phyloP scores from a whole-genome alignment of 2,888 invertebrate species.

The Mesoligia furuncula region DNA sequence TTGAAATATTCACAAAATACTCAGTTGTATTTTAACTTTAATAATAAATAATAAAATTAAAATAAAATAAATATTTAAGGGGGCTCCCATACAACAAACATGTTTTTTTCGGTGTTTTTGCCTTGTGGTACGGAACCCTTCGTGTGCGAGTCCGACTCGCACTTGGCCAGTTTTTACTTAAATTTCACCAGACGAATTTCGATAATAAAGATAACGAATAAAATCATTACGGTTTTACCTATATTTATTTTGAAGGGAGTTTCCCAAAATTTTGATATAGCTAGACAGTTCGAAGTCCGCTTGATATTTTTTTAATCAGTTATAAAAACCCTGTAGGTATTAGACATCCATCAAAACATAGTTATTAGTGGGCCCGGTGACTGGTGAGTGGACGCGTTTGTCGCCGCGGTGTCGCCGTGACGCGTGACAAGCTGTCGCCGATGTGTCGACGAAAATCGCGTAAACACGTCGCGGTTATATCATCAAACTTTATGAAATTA shows the following conservation, averaged over 20 bases:
- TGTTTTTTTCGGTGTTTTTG: too few relatives aligned
- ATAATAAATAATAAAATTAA: too few relatives aligned
- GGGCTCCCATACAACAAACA: too few relatives aligned
- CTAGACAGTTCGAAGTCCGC: not conserved
- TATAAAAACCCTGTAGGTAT: conserved; percentile 21
- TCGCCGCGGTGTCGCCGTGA: conserved; percentile 19
- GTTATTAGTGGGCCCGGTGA: conserved; percentile 29
- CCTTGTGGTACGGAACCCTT: too few relatives aligned
- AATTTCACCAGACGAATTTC: conserved; percentile 8
- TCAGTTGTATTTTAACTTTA: too few relatives aligned
- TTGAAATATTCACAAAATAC: too few relatives aligned
- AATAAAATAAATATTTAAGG: too few relatives aligned
- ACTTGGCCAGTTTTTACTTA: too few relatives aligned
- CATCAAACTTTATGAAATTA: not conserved
- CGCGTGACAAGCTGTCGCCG: conserved; percentile 38
- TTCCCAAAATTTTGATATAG: conserved; percentile 1
- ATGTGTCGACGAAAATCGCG: conserved; percentile 29
- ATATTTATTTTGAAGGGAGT: not conserved
- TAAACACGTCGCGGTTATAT: not conserved
- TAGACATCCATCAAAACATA: conserved; percentile 14
- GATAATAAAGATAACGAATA: not conserved
- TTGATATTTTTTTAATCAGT: not conserved
- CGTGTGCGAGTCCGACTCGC: too few relatives aligned
- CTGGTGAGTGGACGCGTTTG: conserved; percentile 24
- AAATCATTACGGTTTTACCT: not conserved